Base-by-base conservation (phyloP, 2,888 invertebrate genomes). In the Phrixothrix hirtus region DNA sequence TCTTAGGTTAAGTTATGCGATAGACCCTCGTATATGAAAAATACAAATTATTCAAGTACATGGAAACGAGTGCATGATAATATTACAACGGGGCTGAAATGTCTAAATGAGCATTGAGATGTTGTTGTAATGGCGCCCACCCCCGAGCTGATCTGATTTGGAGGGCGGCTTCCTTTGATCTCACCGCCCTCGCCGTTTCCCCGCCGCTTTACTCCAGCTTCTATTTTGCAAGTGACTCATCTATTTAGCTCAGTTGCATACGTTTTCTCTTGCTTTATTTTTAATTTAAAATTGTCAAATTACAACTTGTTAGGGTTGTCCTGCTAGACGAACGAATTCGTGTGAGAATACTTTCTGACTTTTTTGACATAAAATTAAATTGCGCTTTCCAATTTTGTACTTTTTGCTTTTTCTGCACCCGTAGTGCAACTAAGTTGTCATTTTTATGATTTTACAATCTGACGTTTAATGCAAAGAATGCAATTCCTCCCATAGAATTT, bases 161-260 rank as follows among this genome's bases (percentile, higher is more conserved):
- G 70, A 67, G 77, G 76, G 77, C 81, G 81, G 81, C 78, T 56
- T 56, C 56, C 56, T 56, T 56, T 56, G 77, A 82, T 81, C 81
- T 82, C 82, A 77, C 83, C 83, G 78, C 75, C 75, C 73, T 71
- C 70, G 72, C 73, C 74, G 73, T 75, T 73, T 70, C 71, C 69
- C 67, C 69, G 67, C 70, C 69, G 49, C 37, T 36, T 46, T 42
- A 29, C 48, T 38, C 34, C 44, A 48, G 46, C 54, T 51, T 61
- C 58, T 71, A 73, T 74, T 74, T 74, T 73, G 74, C 76, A 76
- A 77, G 74, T 78, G 79, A 78, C 77, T 77, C 74, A 74, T 72
- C 73, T 72, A 71, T 71, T 55, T 55, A 50, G 50, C 46, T 43
- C 43, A 37, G 41, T 48, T 55, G 55, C 55, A 55, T 55, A 46